These are phyloP conservation scores for Cyprinus carpio DNA, from an alignment of 2,113 vertebrate genomes.

Conservation along the genomic window DNA sequence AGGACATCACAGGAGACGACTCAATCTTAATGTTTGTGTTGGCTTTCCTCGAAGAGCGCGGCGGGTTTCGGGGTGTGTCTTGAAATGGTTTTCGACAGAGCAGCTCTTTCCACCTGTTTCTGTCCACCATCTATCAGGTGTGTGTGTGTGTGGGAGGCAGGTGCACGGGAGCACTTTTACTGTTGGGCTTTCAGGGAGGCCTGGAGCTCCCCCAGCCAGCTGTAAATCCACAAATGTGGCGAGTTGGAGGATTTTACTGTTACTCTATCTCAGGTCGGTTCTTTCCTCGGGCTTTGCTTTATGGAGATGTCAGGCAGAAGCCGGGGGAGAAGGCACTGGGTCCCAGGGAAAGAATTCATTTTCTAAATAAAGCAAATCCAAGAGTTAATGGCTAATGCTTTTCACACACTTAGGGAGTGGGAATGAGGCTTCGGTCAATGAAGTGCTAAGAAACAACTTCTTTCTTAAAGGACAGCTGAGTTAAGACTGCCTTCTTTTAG, in stretches of 20 bases:
- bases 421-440: conserved; percentile 3
- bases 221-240: conserved; percentile 63
- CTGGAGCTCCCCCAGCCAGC: conserved; percentile 34
- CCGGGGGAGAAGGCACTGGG: conserved; percentile 50
- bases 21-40: conserved; percentile 17
- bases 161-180: conserved; percentile 37
- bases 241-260: conserved; percentile 63
- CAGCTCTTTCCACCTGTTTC: conserved; percentile 11
- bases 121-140: background rate
- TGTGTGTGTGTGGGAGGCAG: conserved; percentile 36
- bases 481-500: background rate
- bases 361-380: conserved; percentile 60
- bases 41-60: background rate
- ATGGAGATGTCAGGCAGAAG: conserved; percentile 59
- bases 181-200: conserved; percentile 9
- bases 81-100: background rate
- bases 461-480: background rate
- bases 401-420: conserved; percentile 55
- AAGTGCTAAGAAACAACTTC: conserved; percentile 1
- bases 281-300: conserved; percentile 55
- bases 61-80: background rate
- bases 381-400: conserved; percentile 60
- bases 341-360: conserved; percentile 62
- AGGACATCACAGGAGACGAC: background rate
- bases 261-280: conserved; percentile 58